Conservation (phyloP, 2,113 vertebrate genomes). For the Engystomops pustulosus region DNA sequence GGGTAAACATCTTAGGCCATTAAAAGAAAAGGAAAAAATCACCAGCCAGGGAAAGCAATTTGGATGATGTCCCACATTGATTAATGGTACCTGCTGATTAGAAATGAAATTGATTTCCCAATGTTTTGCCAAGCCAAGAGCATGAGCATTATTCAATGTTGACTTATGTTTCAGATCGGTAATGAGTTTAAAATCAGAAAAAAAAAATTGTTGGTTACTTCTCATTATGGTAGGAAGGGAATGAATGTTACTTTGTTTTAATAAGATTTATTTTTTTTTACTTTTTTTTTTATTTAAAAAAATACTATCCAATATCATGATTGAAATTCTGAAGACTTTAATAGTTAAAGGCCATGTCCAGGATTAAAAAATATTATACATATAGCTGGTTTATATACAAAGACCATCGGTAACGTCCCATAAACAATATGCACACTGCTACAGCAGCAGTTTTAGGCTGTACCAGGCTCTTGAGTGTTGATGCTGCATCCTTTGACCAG, state of each 20-base stretch:
- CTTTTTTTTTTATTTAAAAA: neutral
- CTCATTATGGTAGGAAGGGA: neutral
- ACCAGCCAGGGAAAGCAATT: constrained; percentile 22
- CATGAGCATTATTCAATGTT: constrained; percentile 34
- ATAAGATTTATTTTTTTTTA: neutral
- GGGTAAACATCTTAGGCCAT: constrained; percentile 22
- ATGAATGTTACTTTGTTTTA: neutral
- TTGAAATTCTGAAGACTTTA: neutral
- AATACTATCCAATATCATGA: neutral
- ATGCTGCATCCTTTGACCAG: too few species aligned
- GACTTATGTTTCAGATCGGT: constrained; percentile 39
- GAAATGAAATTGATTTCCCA: constrained; percentile 53
- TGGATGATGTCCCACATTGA: constrained; percentile 32
- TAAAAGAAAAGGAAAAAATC: neutral
- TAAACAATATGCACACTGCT: too few species aligned
- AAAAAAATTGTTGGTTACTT: constrained; percentile 1
- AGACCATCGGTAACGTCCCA: too few species aligned
- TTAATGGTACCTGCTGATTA: constrained; percentile 50
- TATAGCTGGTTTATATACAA: too few species aligned
- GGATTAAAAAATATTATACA: too few species aligned
- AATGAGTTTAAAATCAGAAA: constrained; percentile 43
- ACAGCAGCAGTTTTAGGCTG: too few species aligned
- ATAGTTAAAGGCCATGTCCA: too few species aligned
- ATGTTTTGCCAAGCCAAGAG: constrained; percentile 29
- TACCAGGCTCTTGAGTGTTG: too few species aligned